phyloP scores from a whole-genome alignment of 2,797 vertebrate genomes.

The Eulemur mongoz region DNA sequence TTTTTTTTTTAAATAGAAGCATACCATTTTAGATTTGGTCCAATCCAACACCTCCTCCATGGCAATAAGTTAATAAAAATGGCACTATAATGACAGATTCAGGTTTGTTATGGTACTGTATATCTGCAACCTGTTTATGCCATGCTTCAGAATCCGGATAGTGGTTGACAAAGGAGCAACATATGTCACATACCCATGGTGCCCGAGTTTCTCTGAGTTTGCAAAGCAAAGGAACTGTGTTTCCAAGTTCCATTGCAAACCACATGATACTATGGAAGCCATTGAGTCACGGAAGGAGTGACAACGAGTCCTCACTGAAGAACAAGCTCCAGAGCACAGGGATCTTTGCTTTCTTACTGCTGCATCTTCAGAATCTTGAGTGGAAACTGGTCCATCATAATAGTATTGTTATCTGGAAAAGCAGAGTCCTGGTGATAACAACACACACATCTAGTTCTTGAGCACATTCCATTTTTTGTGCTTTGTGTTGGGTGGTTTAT shows the following conservation, averaged over 20 bases:
- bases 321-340: not conserved
- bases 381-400: not conserved
- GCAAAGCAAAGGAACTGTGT: not conserved
- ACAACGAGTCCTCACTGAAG: not conserved
- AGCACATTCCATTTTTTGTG: not conserved
- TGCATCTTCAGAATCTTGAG: not conserved
- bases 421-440: not conserved
- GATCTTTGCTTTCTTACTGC: not conserved
- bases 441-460: not conserved
- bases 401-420: not conserved
- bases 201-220: not conserved
- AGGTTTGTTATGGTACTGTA: not conserved
- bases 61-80: slow-evolving; percentile 5
- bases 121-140: not conserved
- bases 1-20: not conserved
- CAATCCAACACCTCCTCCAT: not conserved
- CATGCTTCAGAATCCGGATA: not conserved
- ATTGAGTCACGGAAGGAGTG: not conserved
- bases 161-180: not conserved
- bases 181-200: not conserved
- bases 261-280: not conserved
- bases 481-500: not conserved
- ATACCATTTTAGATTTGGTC: not conserved
- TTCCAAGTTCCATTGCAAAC: not conserved
- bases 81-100: not conserved